Conservation (phyloP, 2,113 vertebrate species). For the Hippocampus abdominalis region DNA sequence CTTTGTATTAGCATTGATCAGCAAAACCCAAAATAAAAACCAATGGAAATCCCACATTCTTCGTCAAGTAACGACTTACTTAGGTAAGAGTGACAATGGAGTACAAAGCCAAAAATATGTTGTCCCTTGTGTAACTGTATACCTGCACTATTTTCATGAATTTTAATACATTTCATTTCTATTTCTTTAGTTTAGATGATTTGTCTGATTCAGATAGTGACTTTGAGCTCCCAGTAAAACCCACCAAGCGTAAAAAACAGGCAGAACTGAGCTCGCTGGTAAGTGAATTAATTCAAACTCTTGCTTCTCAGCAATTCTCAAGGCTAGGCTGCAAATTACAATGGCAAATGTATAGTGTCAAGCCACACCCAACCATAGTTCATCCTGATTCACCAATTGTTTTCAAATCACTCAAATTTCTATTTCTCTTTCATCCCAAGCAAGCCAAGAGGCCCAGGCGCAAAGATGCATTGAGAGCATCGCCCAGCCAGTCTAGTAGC, state of each 20-base stretch:
- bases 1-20: not conserved
- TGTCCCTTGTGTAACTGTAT: not conserved
- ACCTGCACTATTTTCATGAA: not conserved
- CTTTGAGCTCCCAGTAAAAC: constrained; percentile 60
- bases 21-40: not conserved
- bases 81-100: constrained; percentile 42
- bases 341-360: not conserved
- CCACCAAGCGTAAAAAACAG: constrained; percentile 52
- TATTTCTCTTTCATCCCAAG: constrained; percentile 57
- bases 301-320: not conserved
- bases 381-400: constrained; percentile 16
- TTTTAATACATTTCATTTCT: not conserved
- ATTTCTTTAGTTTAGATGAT: constrained; percentile 47
- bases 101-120: not conserved
- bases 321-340: not conserved
- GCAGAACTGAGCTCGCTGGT: constrained; percentile 16
- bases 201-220: constrained; percentile 68
- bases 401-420: constrained; percentile 27
- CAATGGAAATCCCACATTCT: not conserved
- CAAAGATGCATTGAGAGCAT: constrained; percentile 28
- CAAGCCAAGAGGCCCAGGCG: constrained; percentile 52
- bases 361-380: constrained; percentile 7
- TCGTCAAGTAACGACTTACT: constrained; percentile 30
- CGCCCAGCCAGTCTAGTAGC: constrained; percentile 23
- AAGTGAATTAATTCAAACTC: not conserved